Evolutionary conservation across 2,888 invertebrate genomes (phyloP).

Genomic region (Hydrotaea cyrtoneurina): DNA sequence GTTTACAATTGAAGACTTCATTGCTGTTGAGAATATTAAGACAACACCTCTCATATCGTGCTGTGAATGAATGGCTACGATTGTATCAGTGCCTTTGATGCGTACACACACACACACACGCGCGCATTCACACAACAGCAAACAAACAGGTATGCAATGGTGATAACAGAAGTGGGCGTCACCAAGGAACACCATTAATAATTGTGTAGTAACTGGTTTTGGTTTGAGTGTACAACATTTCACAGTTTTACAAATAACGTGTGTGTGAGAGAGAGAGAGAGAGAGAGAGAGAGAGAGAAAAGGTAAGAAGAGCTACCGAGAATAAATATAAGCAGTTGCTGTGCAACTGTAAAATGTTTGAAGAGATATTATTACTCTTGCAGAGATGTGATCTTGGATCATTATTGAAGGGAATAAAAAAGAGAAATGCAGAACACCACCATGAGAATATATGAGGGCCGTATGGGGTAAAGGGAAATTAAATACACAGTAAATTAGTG

Average conservation of each 20-base stretch:
- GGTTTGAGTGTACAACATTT: slow-evolving; percentile 27
- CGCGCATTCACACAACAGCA: slow-evolving; percentile 10
- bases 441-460: too few relatives aligned
- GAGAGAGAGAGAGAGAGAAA: slow-evolving; percentile 6
- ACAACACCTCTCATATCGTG: background rate
- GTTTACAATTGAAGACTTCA: slow-evolving; percentile 51
- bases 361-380: background rate
- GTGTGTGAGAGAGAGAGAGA: background rate
- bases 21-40: slow-evolving; percentile 31
- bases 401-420: too few relatives aligned
- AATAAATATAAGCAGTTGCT: slow-evolving; percentile 35
- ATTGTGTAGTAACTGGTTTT: slow-evolving; percentile 74
- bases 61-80: background rate
- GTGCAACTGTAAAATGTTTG: slow-evolving; percentile 24
- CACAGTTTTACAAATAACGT: too few relatives aligned
- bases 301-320: too few relatives aligned
- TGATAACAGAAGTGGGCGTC: slow-evolving; percentile 71
- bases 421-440: too few relatives aligned
- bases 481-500: too few relatives aligned
- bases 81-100: background rate
- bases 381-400: background rate
- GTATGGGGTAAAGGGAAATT: too few relatives aligned
- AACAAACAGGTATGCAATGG: background rate
- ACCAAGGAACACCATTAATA: slow-evolving; percentile 58
- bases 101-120: too few relatives aligned